Conservation (phyloP, 2,888 invertebrate genomes). For the Chrysolina haemoptera region DNA sequence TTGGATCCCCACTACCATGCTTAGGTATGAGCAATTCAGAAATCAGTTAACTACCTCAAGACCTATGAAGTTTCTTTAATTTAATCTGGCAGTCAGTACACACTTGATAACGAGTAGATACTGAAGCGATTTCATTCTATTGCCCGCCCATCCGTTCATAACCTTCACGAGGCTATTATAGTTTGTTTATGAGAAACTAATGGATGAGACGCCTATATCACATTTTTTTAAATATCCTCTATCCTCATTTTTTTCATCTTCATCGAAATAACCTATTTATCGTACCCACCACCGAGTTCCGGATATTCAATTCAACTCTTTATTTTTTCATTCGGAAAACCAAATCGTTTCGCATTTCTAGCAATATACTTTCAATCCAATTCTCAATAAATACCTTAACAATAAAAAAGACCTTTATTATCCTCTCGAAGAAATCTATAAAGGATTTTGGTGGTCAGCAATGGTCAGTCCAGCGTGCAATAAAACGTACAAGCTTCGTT, state of each 20-base stretch:
- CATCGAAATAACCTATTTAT: neutral
- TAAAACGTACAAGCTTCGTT: slow-evolving; percentile 41
- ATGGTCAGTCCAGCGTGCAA: slow-evolving; percentile 44
- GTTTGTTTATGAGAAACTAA: too few relatives aligned
- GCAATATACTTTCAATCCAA: slow-evolving; percentile 29
- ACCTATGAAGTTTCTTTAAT: too few relatives aligned
- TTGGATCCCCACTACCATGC: too few relatives aligned
- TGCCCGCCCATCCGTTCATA: too few relatives aligned
- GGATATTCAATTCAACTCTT: slow-evolving; percentile 18
- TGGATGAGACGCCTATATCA: too few relatives aligned
- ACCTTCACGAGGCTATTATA: too few relatives aligned
- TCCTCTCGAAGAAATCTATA: slow-evolving; percentile 37
- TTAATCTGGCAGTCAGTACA: too few relatives aligned
- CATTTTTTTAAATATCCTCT: neutral
- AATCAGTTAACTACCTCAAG: too few relatives aligned
- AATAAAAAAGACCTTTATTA: slow-evolving; percentile 35
- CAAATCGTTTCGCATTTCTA: slow-evolving; percentile 32
- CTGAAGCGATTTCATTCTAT: too few relatives aligned
- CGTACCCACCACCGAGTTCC: neutral
- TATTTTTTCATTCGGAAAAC: slow-evolving; percentile 2
- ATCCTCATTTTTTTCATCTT: neutral
- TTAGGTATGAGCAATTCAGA: too few relatives aligned
- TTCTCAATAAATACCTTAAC: slow-evolving; percentile 34
- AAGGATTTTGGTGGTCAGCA: slow-evolving; percentile 40
- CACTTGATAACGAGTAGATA: too few relatives aligned